A percentile compares a stretch with the other conserved stretches of the same genome.
Conservation (phyloP, 92 coral and sea anemone species). For the Porites divaricata region DNA sequence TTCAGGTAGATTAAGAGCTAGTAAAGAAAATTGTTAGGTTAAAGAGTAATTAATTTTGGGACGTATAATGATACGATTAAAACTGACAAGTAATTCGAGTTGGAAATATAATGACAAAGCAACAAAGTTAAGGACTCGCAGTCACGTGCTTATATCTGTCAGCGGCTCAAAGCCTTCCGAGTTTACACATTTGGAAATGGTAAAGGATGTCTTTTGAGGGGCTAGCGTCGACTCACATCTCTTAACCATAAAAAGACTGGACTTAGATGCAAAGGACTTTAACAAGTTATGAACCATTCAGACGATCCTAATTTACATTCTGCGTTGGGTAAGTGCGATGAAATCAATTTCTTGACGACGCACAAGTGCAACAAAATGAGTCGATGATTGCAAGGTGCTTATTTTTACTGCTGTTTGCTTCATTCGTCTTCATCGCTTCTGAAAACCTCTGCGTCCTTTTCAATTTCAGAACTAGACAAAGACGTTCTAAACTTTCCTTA, state of each 20-base stretch:
- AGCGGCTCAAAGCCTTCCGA: conserved; percentile 7
- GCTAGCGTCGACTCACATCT: background rate
- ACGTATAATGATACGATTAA: too few species aligned
- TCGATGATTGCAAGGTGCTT: background rate
- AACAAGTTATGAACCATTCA: conserved; percentile 32
- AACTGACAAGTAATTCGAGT: conserved; percentile 10
- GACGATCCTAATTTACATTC: conserved; percentile 33
- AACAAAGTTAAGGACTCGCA: too few species aligned
- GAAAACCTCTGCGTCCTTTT: background rate
- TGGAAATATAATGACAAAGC: background rate
- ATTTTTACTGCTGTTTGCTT: background rate
- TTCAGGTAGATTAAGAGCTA: too few species aligned
- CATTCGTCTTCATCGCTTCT: background rate
- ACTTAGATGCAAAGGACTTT: background rate
- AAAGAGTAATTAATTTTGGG: too few species aligned
- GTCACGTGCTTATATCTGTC: conserved; percentile 40
- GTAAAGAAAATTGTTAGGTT: too few species aligned
- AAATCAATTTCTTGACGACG: conserved; percentile 1
- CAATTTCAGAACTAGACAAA: conserved; percentile 28
- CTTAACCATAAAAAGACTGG: conserved; percentile 19
- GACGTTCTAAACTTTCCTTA: conserved; percentile 17
- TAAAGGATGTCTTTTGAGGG: background rate
- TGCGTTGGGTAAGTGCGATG: conserved; percentile 6
- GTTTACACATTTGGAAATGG: conserved; percentile 3
- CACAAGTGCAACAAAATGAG: background rate